Evolutionary conservation across 1,140 invertebrate genomes (phyloP), one percentile per base, ranked within the genome.

Genomic region (Drosophila sucinea): DNA sequence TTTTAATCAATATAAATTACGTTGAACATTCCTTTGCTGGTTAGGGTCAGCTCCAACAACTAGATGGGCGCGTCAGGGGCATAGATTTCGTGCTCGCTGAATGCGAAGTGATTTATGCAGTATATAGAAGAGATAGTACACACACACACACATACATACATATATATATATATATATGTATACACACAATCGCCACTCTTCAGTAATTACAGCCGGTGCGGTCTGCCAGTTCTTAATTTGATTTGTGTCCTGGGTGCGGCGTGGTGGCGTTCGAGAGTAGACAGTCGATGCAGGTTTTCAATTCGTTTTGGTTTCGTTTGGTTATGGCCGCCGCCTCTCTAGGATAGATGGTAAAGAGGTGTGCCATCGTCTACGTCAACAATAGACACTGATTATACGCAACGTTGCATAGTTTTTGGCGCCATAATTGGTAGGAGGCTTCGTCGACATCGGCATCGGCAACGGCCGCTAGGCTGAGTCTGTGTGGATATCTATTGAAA

Each of bases 1-100:
- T 76, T 76, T 76, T 76, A 76, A 76, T 76, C 73, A 76, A 76
- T 76, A 76, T 76, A 76, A 76, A 76, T 76, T 73, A 76, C 73
- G 40, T 62, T n/a, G 40, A 69, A 72, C 56, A 51, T 51, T 51
- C 44, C 44, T 51, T 51, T 51, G 5, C 17, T 23, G 23, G 56
- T 58, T 32, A 7, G 56, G 32, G 51, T 55, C 51, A 55, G 51
- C 57, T 32, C 17, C 56, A 23, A 11, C 73, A 66, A 55, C 51
- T 44, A 44, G 60, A 61, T 76, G 73, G 73, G 73, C 73, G 73
- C 73, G 73, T 76, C 73, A 76, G 73, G 73, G 73, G 73, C 73
- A 76, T 76, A 76, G 73, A 76, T 76, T 76, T 69, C 73, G 73
- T 76, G 73, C 62, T 76, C 73, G 73, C 54, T 76, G 72, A 76